A percentile compares a stretch with the other conserved stretches of the same genome.
These are phyloP conservation scores for Dynastes hyllus DNA, from an alignment of 2,888 invertebrate species.

Conservation along the genomic window DNA sequence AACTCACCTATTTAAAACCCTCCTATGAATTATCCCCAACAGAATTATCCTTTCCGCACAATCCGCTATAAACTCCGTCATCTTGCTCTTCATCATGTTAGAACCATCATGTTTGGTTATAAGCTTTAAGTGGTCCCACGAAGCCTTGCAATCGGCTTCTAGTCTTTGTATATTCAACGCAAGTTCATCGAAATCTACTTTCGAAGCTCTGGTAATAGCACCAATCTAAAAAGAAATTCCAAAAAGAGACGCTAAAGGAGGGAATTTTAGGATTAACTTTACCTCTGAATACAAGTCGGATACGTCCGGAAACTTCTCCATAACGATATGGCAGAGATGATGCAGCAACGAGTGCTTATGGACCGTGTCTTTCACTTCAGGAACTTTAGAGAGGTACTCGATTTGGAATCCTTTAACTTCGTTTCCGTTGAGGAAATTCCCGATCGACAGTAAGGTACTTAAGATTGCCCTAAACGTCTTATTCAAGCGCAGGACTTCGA, in stretches of 20 bases:
- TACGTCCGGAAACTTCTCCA: slow-evolving; percentile 96
- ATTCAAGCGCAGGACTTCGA: slow-evolving; percentile 92
- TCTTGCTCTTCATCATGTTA: slow-evolving; percentile 91
- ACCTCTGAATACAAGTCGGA: slow-evolving; percentile 98
- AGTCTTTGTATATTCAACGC: slow-evolving; percentile 88
- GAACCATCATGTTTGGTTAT: slow-evolving; percentile 96
- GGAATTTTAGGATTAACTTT: slow-evolving; percentile 50
- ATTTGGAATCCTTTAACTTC: slow-evolving; percentile 97
- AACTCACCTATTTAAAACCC: slow-evolving; percentile 88
- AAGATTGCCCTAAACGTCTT: slow-evolving; percentile 96
- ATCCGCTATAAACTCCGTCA: slow-evolving; percentile 96
- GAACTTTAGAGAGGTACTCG: slow-evolving; percentile 97
- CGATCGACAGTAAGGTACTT: slow-evolving; percentile 94
- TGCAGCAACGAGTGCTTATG: slow-evolving; percentile 98
- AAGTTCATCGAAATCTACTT: slow-evolving; percentile 96
- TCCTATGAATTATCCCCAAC: slow-evolving; percentile 90
- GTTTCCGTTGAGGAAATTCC: slow-evolving; percentile 96
- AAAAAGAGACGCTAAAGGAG: slow-evolving; percentile 7
- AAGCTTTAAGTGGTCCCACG: slow-evolving; percentile 96
- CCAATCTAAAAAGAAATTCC: slow-evolving; percentile 78
- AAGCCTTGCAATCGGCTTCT: slow-evolving; percentile 96
- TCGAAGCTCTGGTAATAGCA: slow-evolving; percentile 90
- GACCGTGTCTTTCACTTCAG: slow-evolving; percentile 99
- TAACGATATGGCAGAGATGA: slow-evolving; percentile 97
- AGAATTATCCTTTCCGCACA: slow-evolving; percentile 98